A percentile compares a stretch with the other conserved stretches of the same genome.
phyloP scores from a whole-genome alignment of 2,888 invertebrate species.

The Halictus ligatus region DNA sequence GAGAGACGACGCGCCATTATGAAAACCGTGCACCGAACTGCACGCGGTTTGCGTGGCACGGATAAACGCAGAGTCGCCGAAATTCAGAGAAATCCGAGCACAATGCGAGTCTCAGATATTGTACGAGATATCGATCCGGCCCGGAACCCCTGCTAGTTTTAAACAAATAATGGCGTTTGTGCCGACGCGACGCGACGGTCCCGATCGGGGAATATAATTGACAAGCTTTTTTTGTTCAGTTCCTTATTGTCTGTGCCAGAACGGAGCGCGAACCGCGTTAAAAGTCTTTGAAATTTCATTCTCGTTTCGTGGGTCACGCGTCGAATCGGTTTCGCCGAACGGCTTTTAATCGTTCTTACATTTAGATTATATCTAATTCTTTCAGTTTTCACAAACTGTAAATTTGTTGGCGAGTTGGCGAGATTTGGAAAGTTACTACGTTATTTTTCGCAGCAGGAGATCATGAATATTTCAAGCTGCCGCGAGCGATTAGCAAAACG shows the following conservation, averaged over 20 bases:
- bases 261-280: background rate
- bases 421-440: conserved; percentile 48
- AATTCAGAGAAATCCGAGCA: conserved; percentile 28
- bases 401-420: background rate
- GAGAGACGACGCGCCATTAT: background rate
- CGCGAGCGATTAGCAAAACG: conserved; percentile 28
- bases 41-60: background rate
- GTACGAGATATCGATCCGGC: conserved; percentile 43
- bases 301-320: conserved; percentile 2
- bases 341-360: background rate
- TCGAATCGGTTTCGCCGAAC: background rate
- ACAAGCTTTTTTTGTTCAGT: conserved; percentile 23
- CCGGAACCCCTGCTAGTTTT: conserved; percentile 20
- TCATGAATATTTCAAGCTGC: conserved; percentile 39
- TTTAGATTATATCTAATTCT: background rate
- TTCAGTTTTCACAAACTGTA: background rate
- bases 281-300: conserved; percentile 43
- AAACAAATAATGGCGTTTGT: conserved; percentile 50
- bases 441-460: conserved; percentile 5
- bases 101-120: conserved; percentile 49
- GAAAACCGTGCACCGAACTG: background rate
- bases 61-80: conserved; percentile 20
- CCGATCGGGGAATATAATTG: conserved; percentile 44
- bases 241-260: conserved; percentile 11
- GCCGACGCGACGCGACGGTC: background rate